Evolutionary conservation across 2,113 vertebrate genomes (phyloP).

Genomic region (Phycodurus eques): DNA sequence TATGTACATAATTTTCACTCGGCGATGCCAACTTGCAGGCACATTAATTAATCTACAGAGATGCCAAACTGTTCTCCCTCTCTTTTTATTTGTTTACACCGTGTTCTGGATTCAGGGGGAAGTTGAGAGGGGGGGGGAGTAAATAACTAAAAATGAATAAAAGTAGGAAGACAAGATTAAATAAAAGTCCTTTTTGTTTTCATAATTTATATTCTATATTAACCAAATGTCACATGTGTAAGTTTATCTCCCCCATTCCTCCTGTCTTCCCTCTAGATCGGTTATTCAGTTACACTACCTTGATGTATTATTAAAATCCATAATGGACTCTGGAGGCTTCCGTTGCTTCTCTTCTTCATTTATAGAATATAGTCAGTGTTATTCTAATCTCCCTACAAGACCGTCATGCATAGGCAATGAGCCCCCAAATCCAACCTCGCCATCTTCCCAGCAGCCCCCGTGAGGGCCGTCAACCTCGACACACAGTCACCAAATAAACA

Average conservation of each 20-base stretch:
- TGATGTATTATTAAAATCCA: conserved; percentile 99
- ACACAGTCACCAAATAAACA: conserved; percentile 85
- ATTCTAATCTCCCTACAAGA: conserved; percentile 99
- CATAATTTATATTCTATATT: conserved; percentile 99
- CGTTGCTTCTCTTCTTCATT: conserved; percentile 97
- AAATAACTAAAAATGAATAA: conserved; percentile 88
- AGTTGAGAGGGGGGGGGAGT: conserved; percentile 65
- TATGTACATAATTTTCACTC: conserved; percentile 99
- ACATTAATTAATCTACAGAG: conserved; percentile 99
- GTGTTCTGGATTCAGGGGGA: conserved; percentile 92
- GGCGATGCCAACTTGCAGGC: conserved; percentile 96
- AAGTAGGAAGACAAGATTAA: conserved; percentile 94
- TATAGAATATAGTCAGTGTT: conserved; percentile 99
- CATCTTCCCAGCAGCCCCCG: conserved; percentile 69
- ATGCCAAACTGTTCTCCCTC: conserved; percentile 98
- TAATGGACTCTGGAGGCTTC: conserved; percentile 99
- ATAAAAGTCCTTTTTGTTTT: conserved; percentile 99
- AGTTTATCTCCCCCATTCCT: conserved; percentile 44
- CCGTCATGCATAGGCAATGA: conserved; percentile 97
- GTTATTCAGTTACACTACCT: conserved; percentile 99
- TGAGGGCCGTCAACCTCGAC: conserved; percentile 77
- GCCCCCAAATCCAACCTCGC: conserved; percentile 76
- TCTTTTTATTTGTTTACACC: conserved; percentile 99
- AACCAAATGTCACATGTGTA: conserved; percentile 88
- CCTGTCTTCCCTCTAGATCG: conserved; percentile 92